Evolutionary conservation across 2,113 vertebrate species (phyloP).

Genomic region (Vidua macroura): DNA sequence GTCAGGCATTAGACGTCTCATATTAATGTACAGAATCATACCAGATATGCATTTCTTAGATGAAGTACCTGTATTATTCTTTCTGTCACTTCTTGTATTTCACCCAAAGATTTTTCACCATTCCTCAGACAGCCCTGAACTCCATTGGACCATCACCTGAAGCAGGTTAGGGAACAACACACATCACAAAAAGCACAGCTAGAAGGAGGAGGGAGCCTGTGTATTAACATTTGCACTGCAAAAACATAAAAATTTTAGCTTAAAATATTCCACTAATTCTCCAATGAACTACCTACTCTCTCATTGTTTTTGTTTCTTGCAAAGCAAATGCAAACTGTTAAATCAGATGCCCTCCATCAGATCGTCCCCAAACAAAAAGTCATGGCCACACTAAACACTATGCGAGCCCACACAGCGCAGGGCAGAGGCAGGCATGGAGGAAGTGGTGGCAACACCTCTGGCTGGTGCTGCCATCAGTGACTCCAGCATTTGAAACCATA

Average conservation of each 20-base stretch:
- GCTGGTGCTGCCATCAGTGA: neutral
- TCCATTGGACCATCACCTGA: neutral
- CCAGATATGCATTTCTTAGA: neutral
- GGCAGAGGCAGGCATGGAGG: neutral
- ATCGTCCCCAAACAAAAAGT: neutral
- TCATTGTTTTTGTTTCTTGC: neutral
- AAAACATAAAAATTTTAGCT: neutral
- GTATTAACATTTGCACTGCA: neutral
- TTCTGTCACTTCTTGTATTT: neutral
- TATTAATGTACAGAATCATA: neutral
- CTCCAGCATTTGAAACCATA: neutral
- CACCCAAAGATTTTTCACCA: neutral
- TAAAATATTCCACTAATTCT: neutral
- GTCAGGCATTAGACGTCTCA: neutral
- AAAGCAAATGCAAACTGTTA: neutral
- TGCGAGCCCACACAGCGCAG: fast-evolving
- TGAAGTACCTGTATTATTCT: neutral
- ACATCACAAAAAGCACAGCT: neutral
- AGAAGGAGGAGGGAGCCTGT: neutral
- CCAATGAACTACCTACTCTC: fast-evolving
- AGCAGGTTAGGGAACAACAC: neutral
- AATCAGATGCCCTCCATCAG: neutral
- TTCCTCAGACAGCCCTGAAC: neutral
- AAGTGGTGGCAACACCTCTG: neutral
- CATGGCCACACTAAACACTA: neutral